Evolutionary conservation across 2,797 vertebrate genomes (phyloP), one percentile per base, ranked within the genome.

Genomic region (Pelochelys cantorii): DNA sequence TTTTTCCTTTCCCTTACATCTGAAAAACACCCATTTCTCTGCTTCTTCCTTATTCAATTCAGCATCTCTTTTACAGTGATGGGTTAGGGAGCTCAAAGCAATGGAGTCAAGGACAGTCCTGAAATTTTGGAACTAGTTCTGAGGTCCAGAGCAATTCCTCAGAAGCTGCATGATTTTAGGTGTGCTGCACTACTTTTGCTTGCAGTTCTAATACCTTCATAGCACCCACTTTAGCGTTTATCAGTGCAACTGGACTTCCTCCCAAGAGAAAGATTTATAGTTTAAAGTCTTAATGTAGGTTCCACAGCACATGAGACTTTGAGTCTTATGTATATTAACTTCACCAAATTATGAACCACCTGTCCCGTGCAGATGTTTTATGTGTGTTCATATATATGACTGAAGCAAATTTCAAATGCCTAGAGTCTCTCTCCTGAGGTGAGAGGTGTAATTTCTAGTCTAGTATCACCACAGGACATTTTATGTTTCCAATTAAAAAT

Each of bases 91-190:
- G 95, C 92, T 93, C 81, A 90, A 86, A 92, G 94, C 56, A 54
- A 42, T 48, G 42, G 8, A 48, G 42, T 48, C 42, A 48, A 48
- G 42, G 42, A 48, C 8, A 48, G 42, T 68, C 74, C 90, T 92
- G 84, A 96, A 88, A 95, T 95, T 96, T 95, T 89, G 91, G 91
- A 94, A 89, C 92, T 94, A 90, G 88, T 95, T 96, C 95, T 95
- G 84, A 95, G 96, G 92, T 96, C 91, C 90, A 85, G 85, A 96
- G 84, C 84, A 95, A 79, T 87, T 86, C 87, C 84, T 95, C 87
- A 92, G 90, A 95, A 94, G 90, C 91, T 78, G 23, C 48, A 78
- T 92, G 14, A 12, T 54, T 92, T 95, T 42, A 90, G 93, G 84
- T 2, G 3, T 77, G 78, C 80, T 93, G 60, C 42, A 48, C 42